Conservation (phyloP, 2,113 vertebrate species). For the Percina caprodes region DNA sequence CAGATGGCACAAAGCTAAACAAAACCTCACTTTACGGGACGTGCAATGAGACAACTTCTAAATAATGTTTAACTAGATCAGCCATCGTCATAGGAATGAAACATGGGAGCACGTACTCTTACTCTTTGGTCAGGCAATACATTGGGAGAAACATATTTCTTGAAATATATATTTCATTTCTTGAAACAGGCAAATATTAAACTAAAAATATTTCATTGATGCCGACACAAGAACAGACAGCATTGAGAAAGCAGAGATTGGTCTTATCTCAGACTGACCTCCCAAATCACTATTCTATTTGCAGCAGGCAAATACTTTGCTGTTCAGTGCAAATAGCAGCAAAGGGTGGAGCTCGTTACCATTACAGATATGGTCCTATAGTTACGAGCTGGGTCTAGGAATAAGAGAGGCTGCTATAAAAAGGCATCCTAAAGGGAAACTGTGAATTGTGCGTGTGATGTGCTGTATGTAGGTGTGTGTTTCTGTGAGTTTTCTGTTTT, state of each 20-base stretch:
- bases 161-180: too few species aligned
- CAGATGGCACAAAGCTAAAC: constrained; percentile 26
- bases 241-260: constrained; percentile 1
- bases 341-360: constrained; percentile 15
- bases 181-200: constrained; percentile 8
- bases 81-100: constrained; percentile 31
- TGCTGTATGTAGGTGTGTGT: not conserved
- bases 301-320: constrained; percentile 5
- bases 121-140: constrained; percentile 29
- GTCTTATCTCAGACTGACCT: constrained; percentile 23
- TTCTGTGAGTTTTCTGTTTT: not conserved
- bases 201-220: not conserved
- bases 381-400: not conserved
- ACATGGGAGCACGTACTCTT: constrained; percentile 21
- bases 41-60: constrained; percentile 12
- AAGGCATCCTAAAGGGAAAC: constrained; percentile 7
- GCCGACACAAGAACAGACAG: not conserved
- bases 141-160: not conserved
- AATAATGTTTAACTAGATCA: constrained; percentile 64
- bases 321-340: constrained; percentile 19
- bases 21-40: constrained; percentile 33
- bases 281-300: constrained; percentile 11
- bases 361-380: constrained; percentile 13
- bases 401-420: constrained; percentile 10
- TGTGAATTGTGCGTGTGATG: constrained; percentile 1